Evolutionary conservation across 2,888 invertebrate genomes (phyloP).

Genomic region (Drosophila kambysellisi): DNA sequence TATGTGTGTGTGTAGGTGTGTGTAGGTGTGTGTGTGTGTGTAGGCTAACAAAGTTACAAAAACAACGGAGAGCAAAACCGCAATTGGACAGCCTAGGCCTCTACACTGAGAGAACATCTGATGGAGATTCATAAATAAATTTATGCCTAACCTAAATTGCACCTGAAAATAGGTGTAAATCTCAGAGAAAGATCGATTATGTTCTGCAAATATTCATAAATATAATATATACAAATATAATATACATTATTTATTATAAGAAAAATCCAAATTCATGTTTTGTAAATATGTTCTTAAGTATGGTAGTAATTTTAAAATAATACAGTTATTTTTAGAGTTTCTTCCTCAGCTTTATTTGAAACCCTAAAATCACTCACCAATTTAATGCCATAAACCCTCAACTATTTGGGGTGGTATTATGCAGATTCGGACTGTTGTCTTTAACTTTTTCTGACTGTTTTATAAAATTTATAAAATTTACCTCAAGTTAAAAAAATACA

Average conservation of each 20-base stretch:
- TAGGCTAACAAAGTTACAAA: constrained; percentile 55
- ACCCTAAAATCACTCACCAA: not conserved
- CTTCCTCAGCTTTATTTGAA: not conserved
- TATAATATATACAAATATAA: too few species aligned
- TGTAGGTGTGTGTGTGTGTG: constrained; percentile 18
- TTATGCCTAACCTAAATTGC: not conserved
- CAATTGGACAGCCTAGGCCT: constrained; percentile 10
- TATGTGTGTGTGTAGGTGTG: not conserved
- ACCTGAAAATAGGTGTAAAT: not conserved
- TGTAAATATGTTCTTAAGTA: not conserved
- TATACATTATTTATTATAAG: not conserved
- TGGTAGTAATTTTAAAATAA: not conserved
- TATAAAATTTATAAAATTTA: too few species aligned
- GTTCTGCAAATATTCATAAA: not conserved
- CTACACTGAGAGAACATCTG: constrained; percentile 25
- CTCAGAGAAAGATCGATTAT: not conserved
- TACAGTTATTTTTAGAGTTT: not conserved
- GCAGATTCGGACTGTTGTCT: not conserved
- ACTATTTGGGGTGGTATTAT: not conserved
- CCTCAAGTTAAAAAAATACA: not conserved
- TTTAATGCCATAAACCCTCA: not conserved
- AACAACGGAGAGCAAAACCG: constrained; percentile 34
- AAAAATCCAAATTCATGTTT: not conserved
- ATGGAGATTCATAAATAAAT: not conserved
- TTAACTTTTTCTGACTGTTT: too few species aligned